Evolutionary conservation across 2,113 vertebrate genomes (phyloP).

Genomic region (Ceyx melanurus): DNA sequence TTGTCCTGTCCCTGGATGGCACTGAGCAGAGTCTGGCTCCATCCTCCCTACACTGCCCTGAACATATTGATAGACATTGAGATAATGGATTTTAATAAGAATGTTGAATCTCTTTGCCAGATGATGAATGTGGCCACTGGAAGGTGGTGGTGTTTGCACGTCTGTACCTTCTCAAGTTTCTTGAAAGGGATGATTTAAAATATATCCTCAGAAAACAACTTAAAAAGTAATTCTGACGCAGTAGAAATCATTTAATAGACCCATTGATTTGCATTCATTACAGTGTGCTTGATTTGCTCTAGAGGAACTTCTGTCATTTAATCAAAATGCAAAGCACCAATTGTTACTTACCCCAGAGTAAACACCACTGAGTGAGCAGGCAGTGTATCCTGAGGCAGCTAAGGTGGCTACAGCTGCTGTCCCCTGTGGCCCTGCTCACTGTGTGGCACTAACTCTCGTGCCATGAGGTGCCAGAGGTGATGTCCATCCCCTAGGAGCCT

Average conservation of each 20-base stretch:
- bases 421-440: accelerated
- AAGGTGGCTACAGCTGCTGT: neutral
- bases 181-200: neutral
- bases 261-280: neutral
- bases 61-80: too few relatives aligned
- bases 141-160: neutral
- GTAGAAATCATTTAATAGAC: neutral
- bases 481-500: neutral
- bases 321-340: neutral
- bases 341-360: neutral
- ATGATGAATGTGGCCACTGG: neutral
- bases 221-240: neutral
- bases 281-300: neutral
- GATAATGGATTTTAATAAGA: neutral
- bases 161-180: neutral
- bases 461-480: neutral
- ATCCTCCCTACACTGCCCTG: too few relatives aligned
- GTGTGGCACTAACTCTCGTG: neutral
- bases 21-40: too few relatives aligned
- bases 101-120: neutral
- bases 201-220: neutral
- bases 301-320: neutral
- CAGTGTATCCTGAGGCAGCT: neutral
- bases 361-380: neutral
- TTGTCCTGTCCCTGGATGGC: too few relatives aligned